These are phyloP conservation scores for Pyrochroa serraticornis DNA, from an alignment of 2,888 invertebrate species.

Conservation along the genomic window DNA sequence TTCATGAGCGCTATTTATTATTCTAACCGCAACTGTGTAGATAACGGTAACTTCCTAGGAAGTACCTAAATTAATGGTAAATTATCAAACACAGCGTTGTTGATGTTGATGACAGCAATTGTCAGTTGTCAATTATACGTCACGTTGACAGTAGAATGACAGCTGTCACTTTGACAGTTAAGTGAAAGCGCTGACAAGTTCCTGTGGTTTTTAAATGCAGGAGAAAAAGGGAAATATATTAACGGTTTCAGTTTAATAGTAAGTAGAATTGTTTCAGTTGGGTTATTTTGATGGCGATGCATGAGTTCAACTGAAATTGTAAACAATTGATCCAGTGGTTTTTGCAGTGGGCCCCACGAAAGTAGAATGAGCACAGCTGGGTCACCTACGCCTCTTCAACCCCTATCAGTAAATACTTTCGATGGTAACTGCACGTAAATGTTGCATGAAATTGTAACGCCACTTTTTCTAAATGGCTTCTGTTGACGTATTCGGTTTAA, in stretches of 20 bases:
- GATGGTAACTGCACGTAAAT: conserved; percentile 24
- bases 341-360: no score
- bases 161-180: not conserved
- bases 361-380: conserved; percentile 17
- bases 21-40: not conserved
- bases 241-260: no score
- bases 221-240: no score
- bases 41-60: conserved; percentile 3
- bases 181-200: not conserved
- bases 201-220: no score
- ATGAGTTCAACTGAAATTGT: not conserved
- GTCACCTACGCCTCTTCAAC: conserved; percentile 21
- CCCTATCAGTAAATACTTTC: conserved; percentile 25
- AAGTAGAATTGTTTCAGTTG: not conserved
- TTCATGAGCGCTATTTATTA: conserved; percentile 65
- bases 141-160: not conserved
- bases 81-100: not conserved
- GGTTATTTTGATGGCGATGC: not conserved
- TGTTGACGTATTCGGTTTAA: not conserved
- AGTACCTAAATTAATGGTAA: not conserved
- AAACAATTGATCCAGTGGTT: not conserved
- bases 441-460: conserved; percentile 24
- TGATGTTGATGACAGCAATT: not conserved
- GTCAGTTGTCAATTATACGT: not conserved
- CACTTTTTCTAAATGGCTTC: conserved; percentile 4